Evolutionary conservation across 2,888 invertebrate species (phyloP), one percentile per base, ranked within the genome.

Genomic region (Nebria brevicollis): DNA sequence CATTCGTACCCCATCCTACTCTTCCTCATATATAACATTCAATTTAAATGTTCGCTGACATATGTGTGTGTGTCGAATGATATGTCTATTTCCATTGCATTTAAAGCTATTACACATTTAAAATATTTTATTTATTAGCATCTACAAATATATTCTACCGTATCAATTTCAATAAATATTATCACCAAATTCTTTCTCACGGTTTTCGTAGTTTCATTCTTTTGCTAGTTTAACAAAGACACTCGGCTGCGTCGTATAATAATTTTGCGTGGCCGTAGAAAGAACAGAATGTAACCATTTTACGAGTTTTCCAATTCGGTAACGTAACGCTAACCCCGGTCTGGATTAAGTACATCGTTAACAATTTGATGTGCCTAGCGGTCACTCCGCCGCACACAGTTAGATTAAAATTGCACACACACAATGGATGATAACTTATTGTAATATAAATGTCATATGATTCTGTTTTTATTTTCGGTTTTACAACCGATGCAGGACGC

Each of bases 401-500:
- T 65, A 78, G 80, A 80, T 80, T 80, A 80, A 75, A 75, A 80
- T 15, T 11, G 26, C 65, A 73, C 78, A 80, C 41, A 80, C 54
- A 65, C 66, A 20, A 13, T 75, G 75, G 70, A 68, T 70, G 80
- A 80, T 80, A 80, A 80, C 80, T 80, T 80, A 80, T 80, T 75
- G 80, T 80, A 80, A 80, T 80, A 80, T 80, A 80, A 80, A 80
- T 80, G 80, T 80, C 80, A 80, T 80, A 80, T 75, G 80, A 80
- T 75, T 80, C 75, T 75, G 75, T 80, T 80, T 75, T 75, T 80
- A 80, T 80, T 80, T 75, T 68, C 54, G 20, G 8, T 42, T 79
- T 79, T 79, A 79, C 68, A 73, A 79, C 43, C 73, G 15, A 34
- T 72, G 72, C 77, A 20, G 64, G 66, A 25, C 66, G 41, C 74